Evolutionary conservation across 1,140 invertebrate genomes (phyloP).

Genomic region (Bicyclus anynana): DNA sequence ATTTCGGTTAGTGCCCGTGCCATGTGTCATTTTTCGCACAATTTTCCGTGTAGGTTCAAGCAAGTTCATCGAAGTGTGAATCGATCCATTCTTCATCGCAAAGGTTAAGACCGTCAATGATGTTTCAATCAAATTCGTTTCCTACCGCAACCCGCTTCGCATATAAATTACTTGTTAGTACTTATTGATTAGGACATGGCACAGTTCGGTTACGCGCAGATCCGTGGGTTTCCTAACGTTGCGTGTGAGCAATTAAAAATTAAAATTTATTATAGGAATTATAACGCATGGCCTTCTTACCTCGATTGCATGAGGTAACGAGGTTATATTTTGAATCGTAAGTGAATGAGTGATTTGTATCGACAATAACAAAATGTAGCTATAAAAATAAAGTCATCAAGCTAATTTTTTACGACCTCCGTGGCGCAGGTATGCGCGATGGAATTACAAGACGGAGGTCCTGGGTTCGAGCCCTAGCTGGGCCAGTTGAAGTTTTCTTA

Average conservation of each 20-base stretch:
- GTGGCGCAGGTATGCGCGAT: too few species aligned
- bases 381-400: too few species aligned
- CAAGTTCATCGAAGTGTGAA: not conserved
- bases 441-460: too few species aligned
- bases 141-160: conserved; percentile 8
- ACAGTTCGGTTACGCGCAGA: conserved; percentile 6
- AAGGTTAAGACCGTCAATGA: conserved; percentile 5
- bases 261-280: not conserved
- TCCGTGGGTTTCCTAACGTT: conserved; percentile 22
- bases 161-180: conserved; percentile 15
- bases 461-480: too few species aligned
- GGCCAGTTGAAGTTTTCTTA: too few species aligned
- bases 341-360: too few species aligned
- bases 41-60: conserved; percentile 2
- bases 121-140: conserved; percentile 13
- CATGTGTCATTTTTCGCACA: not conserved
- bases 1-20: too few species aligned
- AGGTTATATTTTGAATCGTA: not conserved
- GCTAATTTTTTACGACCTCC: too few species aligned
- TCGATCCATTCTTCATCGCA: not conserved
- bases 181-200: conserved; percentile 17
- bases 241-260: conserved; percentile 10
- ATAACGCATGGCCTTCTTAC: not conserved
- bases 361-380: too few species aligned
- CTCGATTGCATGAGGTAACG: conserved; percentile 1